A percentile compares a stretch with the other conserved stretches of the same genome.
Evolutionary conservation across 2,888 invertebrate genomes (phyloP).

Genomic region (Oxycera nigricornis): DNA sequence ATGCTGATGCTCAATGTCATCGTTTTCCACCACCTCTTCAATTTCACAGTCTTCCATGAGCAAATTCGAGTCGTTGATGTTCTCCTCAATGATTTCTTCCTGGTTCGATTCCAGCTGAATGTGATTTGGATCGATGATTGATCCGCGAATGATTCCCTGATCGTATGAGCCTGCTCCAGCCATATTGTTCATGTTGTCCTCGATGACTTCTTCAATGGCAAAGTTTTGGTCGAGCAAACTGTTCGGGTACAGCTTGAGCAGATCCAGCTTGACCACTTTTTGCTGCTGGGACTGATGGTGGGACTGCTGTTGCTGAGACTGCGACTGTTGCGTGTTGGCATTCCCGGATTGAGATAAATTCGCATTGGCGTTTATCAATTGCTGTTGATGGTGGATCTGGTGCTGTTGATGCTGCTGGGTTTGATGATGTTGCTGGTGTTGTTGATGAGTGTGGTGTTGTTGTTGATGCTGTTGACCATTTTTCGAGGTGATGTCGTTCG

Average conservation of each 20-base stretch:
- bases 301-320: neutral
- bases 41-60: slow-evolving; percentile 18
- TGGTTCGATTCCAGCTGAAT: slow-evolving; percentile 25
- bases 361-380: neutral
- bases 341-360: neutral
- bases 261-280: slow-evolving; percentile 27
- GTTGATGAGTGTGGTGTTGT: slow-evolving; percentile 23
- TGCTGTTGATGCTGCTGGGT: slow-evolving; percentile 8
- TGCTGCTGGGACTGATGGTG: slow-evolving; percentile 8
- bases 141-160: slow-evolving; percentile 9
- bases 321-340: neutral
- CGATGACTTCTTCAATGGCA: slow-evolving; percentile 32
- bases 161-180: slow-evolving; percentile 16
- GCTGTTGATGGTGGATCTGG: slow-evolving; percentile 9
- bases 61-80: slow-evolving; percentile 22
- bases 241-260: slow-evolving; percentile 27
- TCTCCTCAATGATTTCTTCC: slow-evolving; percentile 29
- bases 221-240: slow-evolving; percentile 29
- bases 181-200: slow-evolving; percentile 33
- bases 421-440: slow-evolving; percentile 9
- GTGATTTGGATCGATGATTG: slow-evolving; percentile 23
- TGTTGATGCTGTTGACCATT: slow-evolving; percentile 1
- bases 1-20: slow-evolving; percentile 6
- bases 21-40: slow-evolving; percentile 24
- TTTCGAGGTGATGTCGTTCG: slow-evolving; percentile 12